Base-by-base conservation (phyloP, 2,113 vertebrate genomes). In the Henicopernis longicauda region DNA sequence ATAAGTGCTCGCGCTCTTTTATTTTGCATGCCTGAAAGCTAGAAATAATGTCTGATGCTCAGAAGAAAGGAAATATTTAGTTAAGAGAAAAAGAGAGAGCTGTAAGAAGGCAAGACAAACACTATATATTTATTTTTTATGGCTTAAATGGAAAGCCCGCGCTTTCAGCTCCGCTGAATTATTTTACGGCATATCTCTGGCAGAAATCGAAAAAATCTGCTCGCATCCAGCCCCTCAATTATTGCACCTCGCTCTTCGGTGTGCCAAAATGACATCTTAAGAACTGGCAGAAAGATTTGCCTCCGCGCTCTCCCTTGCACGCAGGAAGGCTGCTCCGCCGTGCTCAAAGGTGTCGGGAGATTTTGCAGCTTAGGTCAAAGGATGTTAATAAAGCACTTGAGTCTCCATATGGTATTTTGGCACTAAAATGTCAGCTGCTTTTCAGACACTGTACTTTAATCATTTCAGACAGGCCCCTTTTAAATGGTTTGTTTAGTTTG, bases 401-500 rank as follows among this genome's bases (percentile, higher is more conserved):
- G 93, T 74, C 94, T 95, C 96, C 97, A 97, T 96, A 97, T 98
- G 97, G 95, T 96, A 96, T 95, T 77, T 40, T 92, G 91, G 90
- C 95, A 97, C 94, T 90, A 90, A 96, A 96, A 95, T 89, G 93
- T 97, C 95, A 96, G 93, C 96, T 93, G 95, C 93, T 97, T 77
- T 40, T 95, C 86, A 92, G 93, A 97, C 92, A 84, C 92, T 79
- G 72, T 85, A 95, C 95, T 98, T 98, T 98, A 97, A 93, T 93
- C 80, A 97, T 95, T 96, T 95, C 96, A 84, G 96, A 97, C 89
- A 74, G 91, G 96, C 82, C 86, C 76, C 97, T 95, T 96, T 97
- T 86, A 98, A 98, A 97, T 97, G 97, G 97, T 98, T 96, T 96
- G 97, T 98, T 98, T 97, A 95, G 97, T 97, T 97, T 97, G 94